Evolutionary conservation across 2,797 vertebrate species (phyloP).

Genomic region (Clamator glandarius): DNA sequence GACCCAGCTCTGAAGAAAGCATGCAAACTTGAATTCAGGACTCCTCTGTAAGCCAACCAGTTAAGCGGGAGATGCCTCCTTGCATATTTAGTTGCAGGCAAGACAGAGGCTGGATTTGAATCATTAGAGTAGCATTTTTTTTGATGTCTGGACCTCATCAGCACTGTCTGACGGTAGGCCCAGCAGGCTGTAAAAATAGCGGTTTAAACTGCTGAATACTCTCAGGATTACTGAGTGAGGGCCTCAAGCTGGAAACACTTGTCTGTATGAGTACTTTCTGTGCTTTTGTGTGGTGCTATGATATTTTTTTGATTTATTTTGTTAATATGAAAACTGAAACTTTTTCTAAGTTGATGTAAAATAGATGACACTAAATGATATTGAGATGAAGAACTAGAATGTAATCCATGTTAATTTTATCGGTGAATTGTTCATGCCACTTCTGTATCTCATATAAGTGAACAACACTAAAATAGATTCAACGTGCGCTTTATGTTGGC

Average conservation of each 20-base stretch:
- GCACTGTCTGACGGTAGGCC: neutral
- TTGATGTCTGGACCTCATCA: neutral
- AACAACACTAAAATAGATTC: neutral
- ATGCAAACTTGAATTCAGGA: neutral
- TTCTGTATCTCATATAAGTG: neutral
- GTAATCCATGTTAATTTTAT: neutral
- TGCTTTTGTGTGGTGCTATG: rapidly evolving
- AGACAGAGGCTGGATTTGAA: neutral
- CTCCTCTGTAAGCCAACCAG: neutral
- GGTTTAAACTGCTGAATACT: neutral
- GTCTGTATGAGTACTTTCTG: neutral
- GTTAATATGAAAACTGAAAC: neutral
- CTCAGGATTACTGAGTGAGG: neutral
- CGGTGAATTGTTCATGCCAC: neutral
- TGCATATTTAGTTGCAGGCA: neutral
- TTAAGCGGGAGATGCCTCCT: neutral
- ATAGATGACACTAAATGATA: neutral
- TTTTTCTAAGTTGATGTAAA: neutral
- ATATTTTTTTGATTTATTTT: neutral
- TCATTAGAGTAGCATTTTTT: neutral
- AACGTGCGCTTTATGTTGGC: neutral
- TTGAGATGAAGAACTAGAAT: neutral
- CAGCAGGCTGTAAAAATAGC: neutral
- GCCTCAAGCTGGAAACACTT: neutral
- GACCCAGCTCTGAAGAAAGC: neutral